A percentile compares a stretch with the other conserved stretches of the same genome.
These are phyloP conservation scores for Drosophila prostipennis DNA, from an alignment of 2,888 invertebrate species.

Conservation along the genomic window DNA sequence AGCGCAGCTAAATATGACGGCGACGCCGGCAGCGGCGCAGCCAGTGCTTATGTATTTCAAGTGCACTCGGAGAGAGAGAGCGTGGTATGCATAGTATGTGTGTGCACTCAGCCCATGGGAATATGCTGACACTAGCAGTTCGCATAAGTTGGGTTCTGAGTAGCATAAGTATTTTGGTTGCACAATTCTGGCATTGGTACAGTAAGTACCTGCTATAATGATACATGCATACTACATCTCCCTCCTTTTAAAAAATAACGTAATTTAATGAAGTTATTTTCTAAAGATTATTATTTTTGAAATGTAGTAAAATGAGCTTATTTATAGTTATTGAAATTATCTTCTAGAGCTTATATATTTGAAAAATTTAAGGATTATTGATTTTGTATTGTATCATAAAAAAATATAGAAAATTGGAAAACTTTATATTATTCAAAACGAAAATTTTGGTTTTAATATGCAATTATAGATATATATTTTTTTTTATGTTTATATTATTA, in stretches of 20 bases:
- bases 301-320: neutral
- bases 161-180: neutral
- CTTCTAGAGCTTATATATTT: no score
- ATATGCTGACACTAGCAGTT: neutral
- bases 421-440: neutral
- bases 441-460: neutral
- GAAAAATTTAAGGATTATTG: no score
- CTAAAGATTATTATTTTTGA: neutral
- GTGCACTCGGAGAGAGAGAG: no score
- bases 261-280: neutral
- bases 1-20: no score
- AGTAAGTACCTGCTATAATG: no score
- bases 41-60: no score
- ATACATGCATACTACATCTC: constrained; percentile 1
- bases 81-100: no score
- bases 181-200: neutral
- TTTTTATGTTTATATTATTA: neutral
- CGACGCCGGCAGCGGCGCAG: no score
- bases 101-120: no score
- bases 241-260: neutral
- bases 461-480: neutral
- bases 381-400: no score
- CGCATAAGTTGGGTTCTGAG: neutral
- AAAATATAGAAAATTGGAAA: no score
- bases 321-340: neutral